Conservation (phyloP, 1,140 invertebrate species). For the Rhagoletis zephyria region DNA sequence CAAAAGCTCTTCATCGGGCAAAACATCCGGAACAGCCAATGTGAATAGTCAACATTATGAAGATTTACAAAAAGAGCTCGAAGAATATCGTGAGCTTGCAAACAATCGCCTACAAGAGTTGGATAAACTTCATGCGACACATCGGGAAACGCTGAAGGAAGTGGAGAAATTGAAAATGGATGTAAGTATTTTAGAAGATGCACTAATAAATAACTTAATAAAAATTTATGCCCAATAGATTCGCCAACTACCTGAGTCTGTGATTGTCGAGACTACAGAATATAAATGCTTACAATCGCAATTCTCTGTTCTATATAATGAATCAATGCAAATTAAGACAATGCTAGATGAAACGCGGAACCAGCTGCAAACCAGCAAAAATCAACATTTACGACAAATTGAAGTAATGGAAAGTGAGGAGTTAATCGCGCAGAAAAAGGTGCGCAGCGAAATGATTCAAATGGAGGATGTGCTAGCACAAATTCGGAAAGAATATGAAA, state of each 20-base stretch:
- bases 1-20: conserved; percentile 62
- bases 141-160: conserved; percentile 92
- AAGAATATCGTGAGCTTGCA: conserved; percentile 93
- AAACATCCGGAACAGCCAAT: conserved; percentile 67
- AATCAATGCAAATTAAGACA: conserved; percentile 96
- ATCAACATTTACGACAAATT: conserved; percentile 93
- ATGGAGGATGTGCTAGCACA: conserved; percentile 96
- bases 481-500: conserved; percentile 96
- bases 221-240: conserved; percentile 78
- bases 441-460: conserved; percentile 95
- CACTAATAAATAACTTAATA: background rate
- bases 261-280: conserved; percentile 98
- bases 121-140: conserved; percentile 92
- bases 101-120: conserved; percentile 93
- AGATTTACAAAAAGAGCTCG: conserved; percentile 91
- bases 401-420: conserved; percentile 99
- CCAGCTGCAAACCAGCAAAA: conserved; percentile 91
- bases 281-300: conserved; percentile 98
- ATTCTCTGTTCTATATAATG: conserved; percentile 97
- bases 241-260: conserved; percentile 93
- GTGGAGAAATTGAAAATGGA: conserved; percentile 98
- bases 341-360: conserved; percentile 92
- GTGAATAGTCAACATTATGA: conserved; percentile 86
- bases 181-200: conserved; percentile 78
- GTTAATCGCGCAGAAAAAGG: conserved; percentile 91